Conservation (phyloP, 2,888 invertebrate genomes). For the Priapulus caudatus region DNA sequence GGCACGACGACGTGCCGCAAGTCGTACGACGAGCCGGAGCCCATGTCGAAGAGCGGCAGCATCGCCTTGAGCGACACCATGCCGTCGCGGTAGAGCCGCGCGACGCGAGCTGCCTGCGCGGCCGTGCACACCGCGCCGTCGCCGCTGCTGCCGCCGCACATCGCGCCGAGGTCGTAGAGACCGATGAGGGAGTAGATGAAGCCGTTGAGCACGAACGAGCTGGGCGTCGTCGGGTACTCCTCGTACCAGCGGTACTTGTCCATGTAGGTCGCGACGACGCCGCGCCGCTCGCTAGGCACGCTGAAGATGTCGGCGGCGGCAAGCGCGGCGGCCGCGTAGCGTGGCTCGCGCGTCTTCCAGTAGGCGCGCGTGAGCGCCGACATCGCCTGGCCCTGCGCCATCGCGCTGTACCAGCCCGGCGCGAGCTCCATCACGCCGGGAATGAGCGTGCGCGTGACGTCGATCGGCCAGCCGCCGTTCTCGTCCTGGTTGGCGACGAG, state of each 20-base stretch:
- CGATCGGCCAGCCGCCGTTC: slow-evolving; percentile 86
- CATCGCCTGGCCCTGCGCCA: slow-evolving; percentile 92
- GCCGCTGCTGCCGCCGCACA: slow-evolving; percentile 16
- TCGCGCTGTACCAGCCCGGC: slow-evolving; percentile 91
- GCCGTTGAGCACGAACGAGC: slow-evolving; percentile 91
- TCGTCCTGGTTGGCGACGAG: slow-evolving; percentile 71
- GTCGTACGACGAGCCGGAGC: slow-evolving; percentile 90
- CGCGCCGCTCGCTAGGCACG: slow-evolving; percentile 58
- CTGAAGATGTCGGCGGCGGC: slow-evolving; percentile 66
- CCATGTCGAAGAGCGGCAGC: slow-evolving; percentile 82
- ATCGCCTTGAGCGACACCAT: slow-evolving; percentile 74
- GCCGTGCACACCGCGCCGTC: background rate
- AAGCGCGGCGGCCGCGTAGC: slow-evolving; percentile 67
- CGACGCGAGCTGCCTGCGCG: background rate
- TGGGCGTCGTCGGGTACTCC: slow-evolving; percentile 91
- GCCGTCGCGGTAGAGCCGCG: slow-evolving; percentile 60
- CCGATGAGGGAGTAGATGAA: slow-evolving; percentile 95
- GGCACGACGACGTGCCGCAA: slow-evolving; percentile 73
- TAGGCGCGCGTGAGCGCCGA: slow-evolving; percentile 86
- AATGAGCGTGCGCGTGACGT: slow-evolving; percentile 54
- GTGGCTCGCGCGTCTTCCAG: slow-evolving; percentile 50
- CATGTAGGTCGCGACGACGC: slow-evolving; percentile 58
- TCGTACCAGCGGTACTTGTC: slow-evolving; percentile 88
- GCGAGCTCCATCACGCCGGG: slow-evolving; percentile 60
- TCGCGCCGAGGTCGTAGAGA: slow-evolving; percentile 76